These are phyloP conservation scores for Caenorhabditis zanzibari DNA, from an alignment of 2,888 invertebrate species.

Conservation along the genomic window DNA sequence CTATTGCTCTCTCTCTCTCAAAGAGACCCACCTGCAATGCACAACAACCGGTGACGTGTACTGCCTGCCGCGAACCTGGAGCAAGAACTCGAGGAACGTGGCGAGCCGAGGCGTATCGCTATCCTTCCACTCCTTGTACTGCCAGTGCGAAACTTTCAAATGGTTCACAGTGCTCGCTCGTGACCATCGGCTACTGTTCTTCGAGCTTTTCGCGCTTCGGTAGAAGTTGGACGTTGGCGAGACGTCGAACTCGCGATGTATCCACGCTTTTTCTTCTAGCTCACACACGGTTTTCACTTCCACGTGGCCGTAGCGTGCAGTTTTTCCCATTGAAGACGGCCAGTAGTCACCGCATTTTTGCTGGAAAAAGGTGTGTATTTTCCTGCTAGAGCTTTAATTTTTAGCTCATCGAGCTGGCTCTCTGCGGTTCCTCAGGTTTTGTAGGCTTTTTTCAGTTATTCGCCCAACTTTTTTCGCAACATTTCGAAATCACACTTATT, in stretches of 20 bases:
- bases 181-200: not conserved
- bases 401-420: no score
- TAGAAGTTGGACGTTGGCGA: slow-evolving; percentile 30
- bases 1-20: not conserved
- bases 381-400: no score
- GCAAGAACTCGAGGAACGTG: slow-evolving; percentile 58
- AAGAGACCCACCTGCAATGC: slow-evolving; percentile 75
- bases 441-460: not conserved
- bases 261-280: slow-evolving; percentile 47
- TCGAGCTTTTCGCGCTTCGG: not conserved
- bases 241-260: slow-evolving; percentile 66
- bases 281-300: slow-evolving; percentile 54
- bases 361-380: slow-evolving; percentile 65
- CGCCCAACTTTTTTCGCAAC: not conserved
- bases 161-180: slow-evolving; percentile 15
- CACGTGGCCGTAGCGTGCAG: slow-evolving; percentile 63
- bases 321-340: slow-evolving; percentile 77
- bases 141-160: slow-evolving; percentile 60
- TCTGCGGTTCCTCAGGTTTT: no score
- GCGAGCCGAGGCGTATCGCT: slow-evolving; percentile 48
- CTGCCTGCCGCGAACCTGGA: slow-evolving; percentile 43
- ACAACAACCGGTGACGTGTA: slow-evolving; percentile 77
- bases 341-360: slow-evolving; percentile 80
- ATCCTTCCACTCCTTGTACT: slow-evolving; percentile 61
- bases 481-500: not conserved